Evolutionary conservation across 2,797 vertebrate genomes (phyloP), one percentile per base, ranked within the genome.

Genomic region (Microctenopoma steveboyesi): DNA sequence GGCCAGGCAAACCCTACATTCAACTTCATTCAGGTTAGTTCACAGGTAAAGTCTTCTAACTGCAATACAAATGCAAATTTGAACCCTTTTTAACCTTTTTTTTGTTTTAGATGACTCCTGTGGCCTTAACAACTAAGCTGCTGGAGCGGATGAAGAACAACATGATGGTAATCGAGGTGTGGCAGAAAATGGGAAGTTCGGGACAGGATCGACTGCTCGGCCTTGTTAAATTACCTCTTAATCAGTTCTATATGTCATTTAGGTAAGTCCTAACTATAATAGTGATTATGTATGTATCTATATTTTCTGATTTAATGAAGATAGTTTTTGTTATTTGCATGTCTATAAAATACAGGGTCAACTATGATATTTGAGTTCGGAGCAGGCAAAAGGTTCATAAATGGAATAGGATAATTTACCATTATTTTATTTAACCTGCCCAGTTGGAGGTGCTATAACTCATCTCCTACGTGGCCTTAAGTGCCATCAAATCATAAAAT

Each of bases 201-300:
- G 91, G 89, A 46, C 85, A 91, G 49, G 98, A 99, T 86, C 91
- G 73, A 37, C 94, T 98, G 18, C 90, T 98, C 0, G 98, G 98
- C 18, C 90, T 99, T 7, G 96, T 95, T 75, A 99, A 99, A 80
- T 92, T 99, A 66, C 96, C 98, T 59, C 94, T 99, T 8, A 97
- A 99, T 71, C 98, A 98, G 88, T 98, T 99, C 88, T 99, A 98
- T 89, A 86, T 98, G 93, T 99, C 98, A 0, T 99, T 98, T 91
- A 97, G 93, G 98, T 96, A 92, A 88, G 4, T 35, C 8, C 8
- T 35, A 5, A 35, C 33, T 35, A 35, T 35, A 8, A 5, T 35
- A 35, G 33, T 35, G 33, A 37, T 37, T 37, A 37, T 37, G 5
- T 5, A 37, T 37, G 6, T 16, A 2, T 45, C 4, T 6, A 1